Percentiles rank a stretch among this genome's conserved stretches.
These are phyloP conservation scores for Anodontia alba DNA, from an alignment of 2,888 invertebrate genomes.

Conservation along the genomic window DNA sequence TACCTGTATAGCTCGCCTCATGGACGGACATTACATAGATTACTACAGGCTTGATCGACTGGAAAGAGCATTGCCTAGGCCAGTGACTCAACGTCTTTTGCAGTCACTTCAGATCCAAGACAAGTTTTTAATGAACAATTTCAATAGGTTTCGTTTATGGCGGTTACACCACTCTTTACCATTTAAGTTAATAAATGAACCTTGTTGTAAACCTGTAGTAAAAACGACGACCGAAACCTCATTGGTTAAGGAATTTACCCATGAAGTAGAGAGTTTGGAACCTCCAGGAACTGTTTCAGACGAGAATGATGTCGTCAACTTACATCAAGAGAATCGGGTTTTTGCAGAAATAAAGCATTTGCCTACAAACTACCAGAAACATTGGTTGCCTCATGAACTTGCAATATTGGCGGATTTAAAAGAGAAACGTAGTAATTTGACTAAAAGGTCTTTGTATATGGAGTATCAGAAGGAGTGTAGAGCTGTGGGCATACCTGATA, in stretches of 20 bases:
- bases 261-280: background rate
- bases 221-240: background rate
- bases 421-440: background rate
- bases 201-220: background rate
- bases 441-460: background rate
- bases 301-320: background rate
- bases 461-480: constrained; percentile 2
- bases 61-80: constrained; percentile 5
- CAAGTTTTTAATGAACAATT: constrained; percentile 10
- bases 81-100: constrained; percentile 2
- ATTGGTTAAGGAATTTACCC: background rate
- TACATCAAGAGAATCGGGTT: background rate
- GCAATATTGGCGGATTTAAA: background rate
- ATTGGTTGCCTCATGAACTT: background rate
- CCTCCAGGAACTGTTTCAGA: background rate
- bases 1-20: constrained; percentile 1
- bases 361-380: background rate
- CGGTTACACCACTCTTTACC: constrained; percentile 3
- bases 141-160: constrained; percentile 9
- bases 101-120: background rate
- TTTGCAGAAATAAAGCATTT: background rate
- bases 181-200: background rate
- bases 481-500: background rate
- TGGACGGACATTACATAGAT: constrained; percentile 7
- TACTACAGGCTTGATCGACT: background rate